Conservation (phyloP, 2,797 vertebrate genomes). For the Falco rusticolus region DNA sequence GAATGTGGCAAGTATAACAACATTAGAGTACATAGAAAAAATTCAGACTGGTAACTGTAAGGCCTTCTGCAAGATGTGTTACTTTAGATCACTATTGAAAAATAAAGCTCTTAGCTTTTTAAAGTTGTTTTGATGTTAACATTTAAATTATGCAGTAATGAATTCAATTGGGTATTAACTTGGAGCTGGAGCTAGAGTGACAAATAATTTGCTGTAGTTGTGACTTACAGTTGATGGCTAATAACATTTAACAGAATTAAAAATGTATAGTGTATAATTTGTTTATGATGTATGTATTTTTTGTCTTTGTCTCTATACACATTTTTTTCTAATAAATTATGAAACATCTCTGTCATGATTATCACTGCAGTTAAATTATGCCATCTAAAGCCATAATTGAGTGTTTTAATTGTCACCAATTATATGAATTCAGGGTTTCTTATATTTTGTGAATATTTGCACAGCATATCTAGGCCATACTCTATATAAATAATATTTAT, state of each 20-base stretch:
- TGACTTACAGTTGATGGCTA: not conserved
- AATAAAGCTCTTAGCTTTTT: not conserved
- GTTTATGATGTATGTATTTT: not conserved
- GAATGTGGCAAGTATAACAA: slow-evolving; percentile 87
- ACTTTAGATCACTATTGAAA: not conserved
- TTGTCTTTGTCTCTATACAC: not conserved
- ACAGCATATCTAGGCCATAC: not conserved
- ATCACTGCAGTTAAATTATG: not conserved
- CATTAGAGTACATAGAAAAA: not conserved
- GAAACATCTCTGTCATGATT: not conserved
- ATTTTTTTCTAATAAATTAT: not conserved
- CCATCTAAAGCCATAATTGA: not conserved
- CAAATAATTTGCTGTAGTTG: not conserved
- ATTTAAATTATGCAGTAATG: not conserved
- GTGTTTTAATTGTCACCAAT: not conserved
- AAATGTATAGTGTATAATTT: not conserved
- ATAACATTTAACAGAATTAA: not conserved
- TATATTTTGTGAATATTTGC: not conserved
- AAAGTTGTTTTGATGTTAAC: not conserved
- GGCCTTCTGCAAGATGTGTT: not conserved
- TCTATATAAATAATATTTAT: not conserved
- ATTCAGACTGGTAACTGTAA: not conserved
- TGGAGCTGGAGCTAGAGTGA: not conserved
- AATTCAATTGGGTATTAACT: not conserved
- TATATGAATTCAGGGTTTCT: not conserved